Conservation (phyloP, 2,797 vertebrate genomes). For the Intellagama lesueurii region DNA sequence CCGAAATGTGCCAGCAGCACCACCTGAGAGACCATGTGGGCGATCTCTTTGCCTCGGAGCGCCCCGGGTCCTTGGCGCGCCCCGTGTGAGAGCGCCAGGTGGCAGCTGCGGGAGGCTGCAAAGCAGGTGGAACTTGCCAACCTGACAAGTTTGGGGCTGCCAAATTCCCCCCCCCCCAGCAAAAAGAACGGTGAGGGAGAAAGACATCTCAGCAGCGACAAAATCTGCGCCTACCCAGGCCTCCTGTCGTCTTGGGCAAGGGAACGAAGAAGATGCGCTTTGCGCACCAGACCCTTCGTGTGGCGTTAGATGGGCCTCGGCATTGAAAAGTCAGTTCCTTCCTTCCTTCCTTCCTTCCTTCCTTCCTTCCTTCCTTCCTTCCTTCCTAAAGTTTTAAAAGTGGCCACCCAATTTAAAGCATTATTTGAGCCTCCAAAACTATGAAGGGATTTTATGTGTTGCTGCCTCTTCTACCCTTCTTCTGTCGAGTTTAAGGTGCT, state of each 20-base stretch:
- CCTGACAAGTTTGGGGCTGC: conserved; percentile 1
- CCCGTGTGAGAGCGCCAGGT: background rate
- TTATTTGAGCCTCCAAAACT: too few species aligned
- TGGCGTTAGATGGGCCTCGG: background rate
- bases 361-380: too few species aligned
- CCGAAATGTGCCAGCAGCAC: background rate
- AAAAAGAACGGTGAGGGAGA: background rate
- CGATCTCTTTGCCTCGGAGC: background rate
- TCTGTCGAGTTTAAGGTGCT: background rate
- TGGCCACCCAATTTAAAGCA: conserved; percentile 37
- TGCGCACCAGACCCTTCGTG: conserved; percentile 59
- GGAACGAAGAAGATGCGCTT: conserved; percentile 59
- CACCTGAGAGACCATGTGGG: background rate
- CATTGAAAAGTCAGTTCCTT: too few species aligned
- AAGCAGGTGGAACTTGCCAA: conserved; percentile 42
- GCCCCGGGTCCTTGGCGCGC: background rate
- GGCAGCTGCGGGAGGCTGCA: background rate
- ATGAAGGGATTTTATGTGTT: too few species aligned
- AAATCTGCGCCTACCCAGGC: conserved; percentile 52
- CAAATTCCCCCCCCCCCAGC: conserved; percentile 14
- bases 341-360: too few species aligned
- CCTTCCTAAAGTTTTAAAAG: conserved; percentile 41
- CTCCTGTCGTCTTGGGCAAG: conserved; percentile 55
- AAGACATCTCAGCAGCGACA: background rate
- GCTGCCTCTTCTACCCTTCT: background rate